Conservation (phyloP, 2,113 vertebrate genomes). For the Saguinus imperator region DNA sequence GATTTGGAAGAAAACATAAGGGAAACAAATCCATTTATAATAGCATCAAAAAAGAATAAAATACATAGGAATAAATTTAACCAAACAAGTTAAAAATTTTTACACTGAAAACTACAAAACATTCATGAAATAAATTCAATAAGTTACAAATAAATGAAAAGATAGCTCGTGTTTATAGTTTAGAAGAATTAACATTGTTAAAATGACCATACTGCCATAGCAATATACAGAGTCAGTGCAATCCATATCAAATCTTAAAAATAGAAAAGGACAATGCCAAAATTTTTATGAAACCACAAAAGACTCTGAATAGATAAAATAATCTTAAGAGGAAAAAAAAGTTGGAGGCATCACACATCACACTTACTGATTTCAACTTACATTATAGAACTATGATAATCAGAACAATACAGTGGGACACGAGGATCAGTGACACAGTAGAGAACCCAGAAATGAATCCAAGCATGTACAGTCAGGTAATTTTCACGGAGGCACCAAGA, state of each 20-base stretch:
- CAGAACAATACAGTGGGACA: neutral
- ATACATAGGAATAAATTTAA: neutral
- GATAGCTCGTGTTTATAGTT: neutral
- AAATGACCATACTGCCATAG: neutral
- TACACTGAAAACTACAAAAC: neutral
- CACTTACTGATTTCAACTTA: neutral
- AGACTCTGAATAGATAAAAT: neutral
- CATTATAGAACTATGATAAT: neutral
- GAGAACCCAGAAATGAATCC: neutral
- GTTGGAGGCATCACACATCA: neutral
- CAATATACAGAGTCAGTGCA: neutral
- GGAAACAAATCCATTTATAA: neutral
- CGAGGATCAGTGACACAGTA: accelerated
- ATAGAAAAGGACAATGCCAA: neutral
- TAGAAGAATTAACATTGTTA: neutral
- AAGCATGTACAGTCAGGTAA: neutral
- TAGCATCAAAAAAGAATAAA: neutral
- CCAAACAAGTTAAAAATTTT: neutral
- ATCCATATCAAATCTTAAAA: neutral
- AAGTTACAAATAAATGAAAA: neutral
- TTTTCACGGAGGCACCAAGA: neutral
- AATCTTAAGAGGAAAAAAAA: neutral
- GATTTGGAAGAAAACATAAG: neutral
- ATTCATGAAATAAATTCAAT: neutral
- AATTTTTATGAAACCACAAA: neutral